Evolutionary conservation across 2,797 vertebrate species (phyloP).

Genomic region (Pseudochirops corinnae): DNA sequence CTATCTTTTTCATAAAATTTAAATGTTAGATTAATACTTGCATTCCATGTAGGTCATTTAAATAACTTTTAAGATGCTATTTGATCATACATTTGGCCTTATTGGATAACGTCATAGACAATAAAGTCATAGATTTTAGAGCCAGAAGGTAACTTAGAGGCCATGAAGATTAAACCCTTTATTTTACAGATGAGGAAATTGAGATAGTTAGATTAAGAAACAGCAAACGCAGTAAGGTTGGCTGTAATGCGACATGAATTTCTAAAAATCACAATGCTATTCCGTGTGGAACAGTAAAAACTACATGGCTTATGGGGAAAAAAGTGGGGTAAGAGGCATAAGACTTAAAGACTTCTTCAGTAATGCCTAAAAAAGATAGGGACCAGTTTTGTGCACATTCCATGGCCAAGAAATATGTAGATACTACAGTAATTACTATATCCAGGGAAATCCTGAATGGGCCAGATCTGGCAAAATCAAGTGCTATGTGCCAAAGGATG

Average conservation of each 20-base stretch:
- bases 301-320: background rate
- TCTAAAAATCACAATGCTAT: background rate
- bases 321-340: background rate
- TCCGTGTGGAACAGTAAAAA: background rate
- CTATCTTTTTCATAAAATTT: slow-evolving; percentile 64
- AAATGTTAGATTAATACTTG: slow-evolving; percentile 44
- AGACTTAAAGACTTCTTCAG: background rate
- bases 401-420: background rate
- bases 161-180: background rate
- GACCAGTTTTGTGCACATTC: background rate
- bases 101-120: background rate
- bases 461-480: background rate
- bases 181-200: background rate
- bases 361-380: background rate
- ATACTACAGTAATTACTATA: background rate
- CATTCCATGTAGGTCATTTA: slow-evolving; percentile 28
- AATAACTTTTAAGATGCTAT: slow-evolving; percentile 33
- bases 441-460: background rate
- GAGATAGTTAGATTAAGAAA: background rate
- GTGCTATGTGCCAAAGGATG: background rate
- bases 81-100: slow-evolving; percentile 8
- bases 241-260: background rate
- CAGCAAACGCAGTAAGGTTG: background rate
- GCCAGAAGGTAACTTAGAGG: background rate
- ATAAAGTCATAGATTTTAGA: background rate